Evolutionary conservation across 2,888 invertebrate species (phyloP).

Genomic region (Hemaris fuciformis): DNA sequence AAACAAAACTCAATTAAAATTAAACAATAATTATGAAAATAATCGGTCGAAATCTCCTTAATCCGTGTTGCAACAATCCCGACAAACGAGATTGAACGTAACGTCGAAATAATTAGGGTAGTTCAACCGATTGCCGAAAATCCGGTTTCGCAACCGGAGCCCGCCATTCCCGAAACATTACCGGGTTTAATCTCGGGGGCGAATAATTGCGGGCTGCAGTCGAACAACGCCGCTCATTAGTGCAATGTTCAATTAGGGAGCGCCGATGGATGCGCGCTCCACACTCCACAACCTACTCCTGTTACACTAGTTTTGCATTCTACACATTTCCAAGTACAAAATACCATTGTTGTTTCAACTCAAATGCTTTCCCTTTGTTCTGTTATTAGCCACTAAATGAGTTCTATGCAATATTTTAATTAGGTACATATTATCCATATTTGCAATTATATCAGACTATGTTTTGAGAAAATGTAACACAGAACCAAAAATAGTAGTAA

Average conservation of each 20-base stretch:
- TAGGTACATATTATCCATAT: not conserved
- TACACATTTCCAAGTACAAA: conserved; percentile 18
- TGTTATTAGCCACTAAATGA: not conserved
- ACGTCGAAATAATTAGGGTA: conserved; percentile 42
- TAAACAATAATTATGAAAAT: not conserved
- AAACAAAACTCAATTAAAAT: not conserved
- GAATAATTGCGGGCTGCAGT: conserved; percentile 74
- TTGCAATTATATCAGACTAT: not conserved
- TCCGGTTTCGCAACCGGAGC: conserved; percentile 47
- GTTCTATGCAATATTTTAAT: not conserved
- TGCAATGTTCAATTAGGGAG: conserved; percentile 77
- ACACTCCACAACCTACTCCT: conserved; percentile 25
- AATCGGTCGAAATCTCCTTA: conserved; percentile 16
- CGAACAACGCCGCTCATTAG: conserved; percentile 78
- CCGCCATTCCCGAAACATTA: conserved; percentile 64
- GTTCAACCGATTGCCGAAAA: conserved; percentile 45
- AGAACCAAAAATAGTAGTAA: too few species aligned
- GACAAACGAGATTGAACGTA: conserved; percentile 16
- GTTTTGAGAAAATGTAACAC: too few species aligned
- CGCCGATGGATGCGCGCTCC: conserved; percentile 45
- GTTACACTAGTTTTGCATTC: conserved; percentile 44
- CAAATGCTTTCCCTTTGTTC: not conserved
- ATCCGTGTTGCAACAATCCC: conserved; percentile 23
- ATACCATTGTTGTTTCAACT: conserved; percentile 8
- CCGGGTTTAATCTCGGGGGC: conserved; percentile 64